Base-by-base conservation (phyloP, 2,113 vertebrate genomes). In the Ptychochromis oligacanthus region DNA sequence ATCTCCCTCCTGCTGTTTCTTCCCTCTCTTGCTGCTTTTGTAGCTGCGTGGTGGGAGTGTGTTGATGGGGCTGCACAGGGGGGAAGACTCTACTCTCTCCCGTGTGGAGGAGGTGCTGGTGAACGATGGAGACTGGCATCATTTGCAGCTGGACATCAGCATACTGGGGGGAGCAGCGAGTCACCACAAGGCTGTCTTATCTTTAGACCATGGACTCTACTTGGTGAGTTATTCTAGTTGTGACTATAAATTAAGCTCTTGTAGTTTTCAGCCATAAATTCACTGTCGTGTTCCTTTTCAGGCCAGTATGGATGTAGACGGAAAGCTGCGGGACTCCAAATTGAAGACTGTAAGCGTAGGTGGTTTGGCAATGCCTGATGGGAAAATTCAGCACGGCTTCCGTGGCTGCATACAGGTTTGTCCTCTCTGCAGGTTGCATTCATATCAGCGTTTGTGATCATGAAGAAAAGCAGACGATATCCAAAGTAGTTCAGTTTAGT, bases 111-210 rank as follows among this genome's bases (percentile, higher is more conserved):
- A 96, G 57, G 95, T 96, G 65, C 93, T 95, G 77, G 96, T 96
- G 62, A 96, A 97, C 14, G 97, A 98, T 0, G 97, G 97, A 0
- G 96, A 95, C 81, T 98, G 97, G 97, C 97, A 98, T 87, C 96
- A 97, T 36, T 52, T 97, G 24, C 95, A 96, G 87, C 85, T 98
- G 87, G 96, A 97, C 15, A 94, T 98, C 24, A 95, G 94, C 82
- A 95, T 92, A 15, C 79, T 90, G 1, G 89, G 89, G 13, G 86
- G 90, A 67, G 91, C 70, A 0, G 81, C 87, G 11, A 89, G 91
- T 4, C 82, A 86, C 46, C 95, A 94, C 80, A 92, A 95, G 38
- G 96, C 96, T 0, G 87, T 96, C 43, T 84, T 99, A 82, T 96
- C 96, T 36, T 92, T 98, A 0, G 97, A 99, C 87, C 97, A 98